Conservation (phyloP, 2,888 invertebrate species). For the Noctua janthina region DNA sequence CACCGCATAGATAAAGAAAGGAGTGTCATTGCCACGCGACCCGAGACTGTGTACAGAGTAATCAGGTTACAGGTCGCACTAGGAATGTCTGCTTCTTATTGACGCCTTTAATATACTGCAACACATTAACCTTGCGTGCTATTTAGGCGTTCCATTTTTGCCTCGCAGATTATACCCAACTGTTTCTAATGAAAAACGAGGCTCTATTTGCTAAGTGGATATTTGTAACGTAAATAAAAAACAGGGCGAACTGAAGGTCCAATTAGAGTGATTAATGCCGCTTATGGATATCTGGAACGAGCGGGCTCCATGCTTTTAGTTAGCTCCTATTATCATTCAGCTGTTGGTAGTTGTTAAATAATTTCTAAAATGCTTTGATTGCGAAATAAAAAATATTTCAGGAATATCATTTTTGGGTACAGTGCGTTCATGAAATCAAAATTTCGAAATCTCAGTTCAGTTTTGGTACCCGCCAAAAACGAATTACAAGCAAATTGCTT, state of each 20-base stretch:
- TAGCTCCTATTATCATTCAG: conserved; percentile 36
- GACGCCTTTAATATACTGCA: conserved; percentile 81
- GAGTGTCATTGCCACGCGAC: conserved; percentile 62
- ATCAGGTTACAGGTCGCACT: conserved; percentile 79
- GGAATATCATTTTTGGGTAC: background rate
- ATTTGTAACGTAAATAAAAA: conserved; percentile 65
- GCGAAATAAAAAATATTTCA: background rate
- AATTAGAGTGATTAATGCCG: conserved; percentile 65
- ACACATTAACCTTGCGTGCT: conserved; percentile 86
- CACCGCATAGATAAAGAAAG: conserved; percentile 66
- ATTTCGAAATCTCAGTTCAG: conserved; percentile 74
- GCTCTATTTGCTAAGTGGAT: conserved; percentile 65
- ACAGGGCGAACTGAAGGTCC: conserved; percentile 63
- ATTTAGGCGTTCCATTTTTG: conserved; percentile 79
- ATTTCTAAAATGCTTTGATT: background rate
- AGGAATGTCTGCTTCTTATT: conserved; percentile 85
- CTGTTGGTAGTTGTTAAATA: conserved; percentile 9
- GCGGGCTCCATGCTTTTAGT: conserved; percentile 28
- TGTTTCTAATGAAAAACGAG: conserved; percentile 63
- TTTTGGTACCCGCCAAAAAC: conserved; percentile 77
- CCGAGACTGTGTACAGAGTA: conserved; percentile 62
- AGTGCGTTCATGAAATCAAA: conserved; percentile 17
- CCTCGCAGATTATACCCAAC: conserved; percentile 73
- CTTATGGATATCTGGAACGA: conserved; percentile 60
- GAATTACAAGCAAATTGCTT: conserved; percentile 67